Conservation (phyloP, 2,888 invertebrate genomes). For the Xestia sexstrigata region DNA sequence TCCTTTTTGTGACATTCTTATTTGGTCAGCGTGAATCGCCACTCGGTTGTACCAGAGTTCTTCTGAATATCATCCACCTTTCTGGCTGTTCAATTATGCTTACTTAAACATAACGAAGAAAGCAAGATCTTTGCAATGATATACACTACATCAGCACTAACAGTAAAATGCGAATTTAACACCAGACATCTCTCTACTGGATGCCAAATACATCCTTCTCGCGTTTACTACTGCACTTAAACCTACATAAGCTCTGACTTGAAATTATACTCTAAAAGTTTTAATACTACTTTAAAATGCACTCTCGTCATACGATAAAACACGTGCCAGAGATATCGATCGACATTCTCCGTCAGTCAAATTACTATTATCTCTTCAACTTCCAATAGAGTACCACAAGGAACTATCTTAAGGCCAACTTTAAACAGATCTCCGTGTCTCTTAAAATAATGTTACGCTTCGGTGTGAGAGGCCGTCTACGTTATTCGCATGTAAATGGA, state of each 20-base stretch:
- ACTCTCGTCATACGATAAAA: conserved; percentile 21
- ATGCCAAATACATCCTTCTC: conserved; percentile 18
- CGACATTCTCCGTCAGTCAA: not conserved
- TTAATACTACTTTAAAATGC: conserved; percentile 40
- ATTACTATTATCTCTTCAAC: conserved; percentile 13
- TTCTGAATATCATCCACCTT: not conserved
- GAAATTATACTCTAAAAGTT: conserved; percentile 33
- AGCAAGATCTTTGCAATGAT: not conserved
- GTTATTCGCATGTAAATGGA: conserved; percentile 85
- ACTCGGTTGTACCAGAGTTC: not conserved
- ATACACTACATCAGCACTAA: conserved; percentile 2
- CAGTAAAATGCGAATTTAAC: conserved; percentile 24
- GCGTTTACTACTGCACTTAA: conserved; percentile 41
- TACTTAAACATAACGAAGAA: conserved; percentile 4
- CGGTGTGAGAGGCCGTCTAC: conserved; percentile 64
- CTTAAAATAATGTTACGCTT: conserved; percentile 43
- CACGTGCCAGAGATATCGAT: conserved; percentile 22
- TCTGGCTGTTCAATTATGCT: not conserved
- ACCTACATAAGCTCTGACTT: conserved; percentile 19
- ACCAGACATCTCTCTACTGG: conserved; percentile 16
- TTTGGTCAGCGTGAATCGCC: not conserved
- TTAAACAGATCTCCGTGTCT: not conserved
- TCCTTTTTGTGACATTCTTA: not conserved
- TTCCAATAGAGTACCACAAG: conserved; percentile 25
- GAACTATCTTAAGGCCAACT: conserved; percentile 8